These are phyloP conservation scores for Lipophrys pholis DNA, from an alignment of 2,113 vertebrate species.

Conservation along the genomic window DNA sequence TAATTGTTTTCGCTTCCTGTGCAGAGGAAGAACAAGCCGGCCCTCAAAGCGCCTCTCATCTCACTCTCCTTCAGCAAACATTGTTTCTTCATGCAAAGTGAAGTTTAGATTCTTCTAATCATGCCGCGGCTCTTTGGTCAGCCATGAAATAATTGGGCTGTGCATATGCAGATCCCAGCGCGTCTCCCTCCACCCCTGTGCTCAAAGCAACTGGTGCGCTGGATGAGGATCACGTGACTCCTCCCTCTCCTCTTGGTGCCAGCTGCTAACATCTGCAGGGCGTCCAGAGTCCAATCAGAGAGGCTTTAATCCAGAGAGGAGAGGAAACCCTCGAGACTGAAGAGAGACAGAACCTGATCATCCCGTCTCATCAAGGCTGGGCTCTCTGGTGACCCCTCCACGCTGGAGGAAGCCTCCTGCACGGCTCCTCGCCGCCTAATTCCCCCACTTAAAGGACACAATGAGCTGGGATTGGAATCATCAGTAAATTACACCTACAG, in stretches of 20 bases:
- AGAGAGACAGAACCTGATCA: constrained; percentile 75
- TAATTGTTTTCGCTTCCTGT: constrained; percentile 74
- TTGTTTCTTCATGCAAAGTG: constrained; percentile 35
- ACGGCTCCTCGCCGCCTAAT: constrained; percentile 61
- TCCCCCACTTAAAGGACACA: constrained; percentile 74
- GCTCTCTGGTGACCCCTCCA: constrained; percentile 69
- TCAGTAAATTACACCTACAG: too few relatives aligned
- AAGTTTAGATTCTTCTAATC: constrained; percentile 59
- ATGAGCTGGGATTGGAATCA: constrained; percentile 75
- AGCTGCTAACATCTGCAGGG: constrained; percentile 73
- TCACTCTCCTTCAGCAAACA: constrained; percentile 32
- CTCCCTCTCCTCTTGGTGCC: constrained; percentile 1
- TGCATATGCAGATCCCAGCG: constrained; percentile 30
- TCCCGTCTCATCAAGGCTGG: constrained; percentile 74
- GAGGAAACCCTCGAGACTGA: constrained; percentile 73
- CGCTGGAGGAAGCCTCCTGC: constrained; percentile 53
- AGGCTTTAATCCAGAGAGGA: constrained; percentile 61
- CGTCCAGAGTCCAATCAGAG: constrained; percentile 78
- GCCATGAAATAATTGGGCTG: constrained; percentile 33
- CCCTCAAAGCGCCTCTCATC: constrained; percentile 23
- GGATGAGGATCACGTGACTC: constrained; percentile 33
- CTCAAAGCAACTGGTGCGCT: constrained; percentile 14
- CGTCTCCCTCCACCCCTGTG: not conserved
- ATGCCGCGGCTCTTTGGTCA: constrained; percentile 21
- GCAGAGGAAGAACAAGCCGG: constrained; percentile 43